A percentile compares a stretch with the other conserved stretches of the same genome.
Evolutionary conservation across 2,113 vertebrate species (phyloP).

Genomic region (Microcebus jonahi): DNA sequence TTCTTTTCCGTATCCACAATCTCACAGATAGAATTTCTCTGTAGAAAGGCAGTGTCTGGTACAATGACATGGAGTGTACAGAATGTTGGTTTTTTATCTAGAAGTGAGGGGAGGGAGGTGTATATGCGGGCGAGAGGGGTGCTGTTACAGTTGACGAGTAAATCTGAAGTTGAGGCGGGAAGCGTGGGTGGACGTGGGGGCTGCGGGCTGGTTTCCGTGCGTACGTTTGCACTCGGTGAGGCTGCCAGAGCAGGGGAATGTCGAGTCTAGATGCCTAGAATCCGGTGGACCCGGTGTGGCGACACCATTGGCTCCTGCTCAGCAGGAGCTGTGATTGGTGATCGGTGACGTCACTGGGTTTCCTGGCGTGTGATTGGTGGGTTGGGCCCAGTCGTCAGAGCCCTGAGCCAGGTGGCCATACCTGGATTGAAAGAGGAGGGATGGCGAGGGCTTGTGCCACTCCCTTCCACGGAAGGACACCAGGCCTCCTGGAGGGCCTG

Average conservation of each 20-base stretch:
- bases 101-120: not conserved
- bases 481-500: not conserved
- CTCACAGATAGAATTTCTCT: not conserved
- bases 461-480: not conserved
- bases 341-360: slow-evolving; percentile 27
- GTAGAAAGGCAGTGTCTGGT: not conserved
- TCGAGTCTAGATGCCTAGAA: not conserved
- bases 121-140: not conserved
- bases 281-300: not conserved
- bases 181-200: not conserved
- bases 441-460: no score
- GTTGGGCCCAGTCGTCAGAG: not conserved
- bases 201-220: not conserved
- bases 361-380: slow-evolving; percentile 11
- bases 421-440: not conserved
- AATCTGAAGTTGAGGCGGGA: not conserved
- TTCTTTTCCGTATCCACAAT: not conserved
- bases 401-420: not conserved
- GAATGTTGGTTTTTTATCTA: not conserved
- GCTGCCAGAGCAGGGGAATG: not conserved
- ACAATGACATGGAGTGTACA: not conserved
- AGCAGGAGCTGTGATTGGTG: not conserved
- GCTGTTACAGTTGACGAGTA: not conserved
- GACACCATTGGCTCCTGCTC: not conserved
- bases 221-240: not conserved